A percentile compares a stretch with the other conserved stretches of the same genome.
Evolutionary conservation across 1,140 invertebrate species (phyloP).

Genomic region (Scylla paramamosain): DNA sequence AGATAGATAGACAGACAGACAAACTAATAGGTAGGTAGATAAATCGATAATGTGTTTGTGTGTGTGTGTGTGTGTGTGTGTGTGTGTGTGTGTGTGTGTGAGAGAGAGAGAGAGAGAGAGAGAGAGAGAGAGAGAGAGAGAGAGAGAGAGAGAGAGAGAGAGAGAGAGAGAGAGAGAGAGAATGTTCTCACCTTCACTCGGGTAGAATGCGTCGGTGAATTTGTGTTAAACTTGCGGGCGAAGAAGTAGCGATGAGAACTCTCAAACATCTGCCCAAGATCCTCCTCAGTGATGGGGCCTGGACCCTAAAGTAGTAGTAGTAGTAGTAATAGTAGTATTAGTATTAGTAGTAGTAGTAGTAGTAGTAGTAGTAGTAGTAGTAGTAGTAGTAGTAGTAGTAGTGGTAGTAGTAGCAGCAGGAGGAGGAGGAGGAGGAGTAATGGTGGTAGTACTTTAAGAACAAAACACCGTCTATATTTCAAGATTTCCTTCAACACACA

Average conservation of each 20-base stretch:
- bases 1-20: neutral
- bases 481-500: too few species aligned
- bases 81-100: neutral
- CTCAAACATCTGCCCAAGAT: conserved; percentile 53
- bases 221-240: conserved; percentile 37
- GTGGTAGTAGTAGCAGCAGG: neutral
- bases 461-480: neutral
- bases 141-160: too few species aligned
- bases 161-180: too few species aligned
- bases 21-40: neutral
- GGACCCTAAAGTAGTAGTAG: conserved; percentile 59
- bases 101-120: neutral
- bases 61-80: neutral
- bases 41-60: neutral
- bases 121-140: too few species aligned
- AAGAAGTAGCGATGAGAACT: conserved; percentile 70
- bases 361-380: neutral
- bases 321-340: neutral
- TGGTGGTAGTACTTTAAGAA: neutral
- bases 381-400: neutral
- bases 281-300: conserved; percentile 41
- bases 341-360: conserved; percentile 27
- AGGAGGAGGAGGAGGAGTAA: neutral
- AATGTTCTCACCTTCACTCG: conserved; percentile 17
- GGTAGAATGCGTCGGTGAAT: neutral